A percentile compares a stretch with the other conserved stretches of the same genome.
Conservation (phyloP, 35 echinoderm and acorn worm genomes). For the Hemicentrotus pulcherrimus region DNA sequence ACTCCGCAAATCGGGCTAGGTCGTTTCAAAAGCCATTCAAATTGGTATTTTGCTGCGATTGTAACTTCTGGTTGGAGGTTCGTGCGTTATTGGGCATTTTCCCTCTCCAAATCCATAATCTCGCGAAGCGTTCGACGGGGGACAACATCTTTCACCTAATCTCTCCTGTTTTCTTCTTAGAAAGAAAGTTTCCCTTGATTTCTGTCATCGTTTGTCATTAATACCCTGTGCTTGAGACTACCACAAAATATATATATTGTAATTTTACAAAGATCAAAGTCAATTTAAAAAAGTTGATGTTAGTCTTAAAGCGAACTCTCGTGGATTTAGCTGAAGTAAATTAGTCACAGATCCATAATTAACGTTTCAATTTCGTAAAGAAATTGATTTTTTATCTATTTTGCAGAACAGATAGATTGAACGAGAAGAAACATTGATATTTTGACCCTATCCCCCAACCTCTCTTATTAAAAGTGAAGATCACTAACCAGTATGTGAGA, state of each 20-base stretch:
- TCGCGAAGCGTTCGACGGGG: neutral
- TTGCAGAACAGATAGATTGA: neutral
- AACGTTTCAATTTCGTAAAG: neutral
- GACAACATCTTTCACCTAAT: neutral
- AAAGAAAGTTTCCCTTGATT: neutral
- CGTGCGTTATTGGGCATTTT: neutral
- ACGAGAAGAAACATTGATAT: neutral
- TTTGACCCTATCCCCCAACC: neutral
- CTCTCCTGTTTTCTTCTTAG: neutral
- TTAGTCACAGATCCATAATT: neutral
- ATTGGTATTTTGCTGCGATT: neutral
- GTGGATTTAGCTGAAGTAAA: neutral
- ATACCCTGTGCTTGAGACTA: neutral
- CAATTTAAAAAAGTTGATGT: neutral
- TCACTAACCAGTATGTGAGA: neutral
- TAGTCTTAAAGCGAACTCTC: neutral
- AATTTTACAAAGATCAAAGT: slow-evolving; percentile 7
- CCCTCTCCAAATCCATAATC: neutral
- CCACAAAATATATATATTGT: neutral
- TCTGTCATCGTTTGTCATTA: neutral
- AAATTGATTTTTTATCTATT: neutral
- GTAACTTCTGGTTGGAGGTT: too few species aligned
- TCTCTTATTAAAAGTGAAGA: neutral
- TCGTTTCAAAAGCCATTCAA: neutral
- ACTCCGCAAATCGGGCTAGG: neutral